Evolutionary conservation across 2,797 vertebrate genomes (phyloP).

Genomic region (Enteromius thamalakanensis): DNA sequence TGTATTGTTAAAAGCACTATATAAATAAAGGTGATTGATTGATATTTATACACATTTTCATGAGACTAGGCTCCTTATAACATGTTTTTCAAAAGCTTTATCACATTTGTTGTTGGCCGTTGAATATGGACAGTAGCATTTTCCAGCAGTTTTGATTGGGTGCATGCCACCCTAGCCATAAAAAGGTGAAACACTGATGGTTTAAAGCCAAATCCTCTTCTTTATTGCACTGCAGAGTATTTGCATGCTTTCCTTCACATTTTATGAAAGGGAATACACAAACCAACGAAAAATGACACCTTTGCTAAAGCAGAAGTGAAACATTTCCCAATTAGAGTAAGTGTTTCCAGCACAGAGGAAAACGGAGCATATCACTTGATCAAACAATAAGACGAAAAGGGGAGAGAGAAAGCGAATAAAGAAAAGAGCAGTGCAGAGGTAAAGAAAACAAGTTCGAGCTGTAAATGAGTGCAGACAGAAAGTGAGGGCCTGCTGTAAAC

Average conservation of each 20-base stretch:
- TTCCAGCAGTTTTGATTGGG: not conserved
- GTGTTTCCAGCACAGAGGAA: slow-evolving; percentile 17
- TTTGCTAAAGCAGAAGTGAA: slow-evolving; percentile 40
- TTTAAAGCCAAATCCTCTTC: not conserved
- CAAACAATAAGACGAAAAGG: slow-evolving; percentile 30
- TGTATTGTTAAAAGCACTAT: too few relatives aligned
- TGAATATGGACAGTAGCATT: not conserved
- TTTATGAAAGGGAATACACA: slow-evolving; percentile 10
- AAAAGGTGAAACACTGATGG: not conserved
- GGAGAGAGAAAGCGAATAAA: slow-evolving; percentile 30
- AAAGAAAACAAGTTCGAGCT: slow-evolving; percentile 40
- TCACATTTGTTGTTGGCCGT: not conserved
- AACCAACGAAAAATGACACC: slow-evolving; percentile 15
- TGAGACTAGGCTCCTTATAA: not conserved
- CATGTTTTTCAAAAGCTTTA: not conserved
- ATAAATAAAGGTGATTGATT: too few relatives aligned
- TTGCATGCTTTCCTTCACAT: slow-evolving; percentile 2
- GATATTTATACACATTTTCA: too few relatives aligned
- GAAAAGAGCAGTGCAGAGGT: slow-evolving; percentile 32
- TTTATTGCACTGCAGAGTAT: not conserved
- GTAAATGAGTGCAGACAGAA: slow-evolving; percentile 47
- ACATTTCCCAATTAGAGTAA: slow-evolving; percentile 36
- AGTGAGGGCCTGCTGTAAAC: slow-evolving; percentile 52
- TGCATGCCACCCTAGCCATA: not conserved
- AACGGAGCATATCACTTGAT: slow-evolving; percentile 25